A percentile compares a stretch with the other conserved stretches of the same genome.
phyloP scores from a whole-genome alignment of 2,888 invertebrate species.

The Lithophane leautieri region DNA sequence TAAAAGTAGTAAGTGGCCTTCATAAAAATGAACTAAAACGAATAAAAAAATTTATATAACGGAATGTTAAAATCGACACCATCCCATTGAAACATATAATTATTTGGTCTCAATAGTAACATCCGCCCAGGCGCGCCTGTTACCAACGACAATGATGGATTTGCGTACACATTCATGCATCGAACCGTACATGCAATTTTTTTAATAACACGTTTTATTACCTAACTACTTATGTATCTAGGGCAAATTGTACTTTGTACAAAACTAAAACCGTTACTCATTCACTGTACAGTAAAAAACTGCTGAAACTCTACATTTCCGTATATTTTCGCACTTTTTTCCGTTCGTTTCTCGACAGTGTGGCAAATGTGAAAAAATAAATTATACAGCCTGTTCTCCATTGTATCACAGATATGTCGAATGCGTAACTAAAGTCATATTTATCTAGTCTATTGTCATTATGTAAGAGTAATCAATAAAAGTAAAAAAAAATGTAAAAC shows the following conservation, averaged over 20 bases:
- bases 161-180: conserved; percentile 84
- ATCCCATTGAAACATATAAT: conserved; percentile 89
- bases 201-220: conserved; percentile 86
- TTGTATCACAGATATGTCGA: conserved; percentile 89
- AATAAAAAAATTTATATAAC: conserved; percentile 78
- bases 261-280: conserved; percentile 85
- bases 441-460: conserved; percentile 78
- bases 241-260: conserved; percentile 91
- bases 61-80: conserved; percentile 91
- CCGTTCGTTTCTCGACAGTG: conserved; percentile 77
- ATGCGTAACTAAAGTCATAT: conserved; percentile 81
- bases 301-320: conserved; percentile 77
- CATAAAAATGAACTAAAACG: conserved; percentile 85
- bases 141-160: conserved; percentile 83
- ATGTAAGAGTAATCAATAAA: conserved; percentile 70
- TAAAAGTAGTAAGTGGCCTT: conserved; percentile 88
- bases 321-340: conserved; percentile 75
- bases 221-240: conserved; percentile 90
- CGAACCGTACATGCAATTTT: conserved; percentile 83
- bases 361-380: conserved; percentile 82
- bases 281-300: conserved; percentile 84
- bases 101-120: conserved; percentile 90
- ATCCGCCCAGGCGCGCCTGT: conserved; percentile 83
- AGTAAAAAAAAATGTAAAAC: conserved; percentile 71
- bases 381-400: conserved; percentile 83